Evolutionary conservation across 2,888 invertebrate genomes (phyloP).

Genomic region (Troilus luridus): DNA sequence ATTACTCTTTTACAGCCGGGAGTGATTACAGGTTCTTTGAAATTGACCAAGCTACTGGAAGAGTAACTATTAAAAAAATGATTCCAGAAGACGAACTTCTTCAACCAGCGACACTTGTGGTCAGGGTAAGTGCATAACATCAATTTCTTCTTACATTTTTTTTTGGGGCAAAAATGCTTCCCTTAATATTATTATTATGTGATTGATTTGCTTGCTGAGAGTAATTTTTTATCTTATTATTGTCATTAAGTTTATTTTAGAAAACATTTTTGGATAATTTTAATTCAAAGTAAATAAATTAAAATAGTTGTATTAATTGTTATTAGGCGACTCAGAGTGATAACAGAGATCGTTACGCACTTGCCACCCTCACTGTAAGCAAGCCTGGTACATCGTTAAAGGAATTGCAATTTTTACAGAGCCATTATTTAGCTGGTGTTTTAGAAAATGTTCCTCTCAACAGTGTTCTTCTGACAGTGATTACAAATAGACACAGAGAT

Average conservation of each 20-base stretch:
- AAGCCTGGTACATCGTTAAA: constrained; percentile 73
- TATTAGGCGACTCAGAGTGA: constrained; percentile 82
- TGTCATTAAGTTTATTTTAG: too few relatives aligned
- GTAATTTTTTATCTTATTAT: neutral
- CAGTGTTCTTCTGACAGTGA: constrained; percentile 78
- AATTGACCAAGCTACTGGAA: constrained; percentile 78
- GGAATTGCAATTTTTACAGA: constrained; percentile 79
- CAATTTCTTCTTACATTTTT: too few relatives aligned
- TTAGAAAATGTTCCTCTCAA: constrained; percentile 84
- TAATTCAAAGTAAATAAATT: neutral
- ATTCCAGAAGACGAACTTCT: constrained; percentile 76
- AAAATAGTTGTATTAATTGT: neutral
- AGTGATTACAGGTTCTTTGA: constrained; percentile 77
- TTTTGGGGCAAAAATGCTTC: too few relatives aligned
- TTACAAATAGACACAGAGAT: constrained; percentile 74
- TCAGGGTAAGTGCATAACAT: constrained; percentile 78
- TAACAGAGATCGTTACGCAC: constrained; percentile 89
- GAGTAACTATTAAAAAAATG: constrained; percentile 74
- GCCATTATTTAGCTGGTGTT: constrained; percentile 79
- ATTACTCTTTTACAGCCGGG: constrained; percentile 70
- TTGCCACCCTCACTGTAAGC: constrained; percentile 83
- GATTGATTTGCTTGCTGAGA: constrained; percentile 15
- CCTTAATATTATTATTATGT: neutral
- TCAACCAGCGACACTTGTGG: constrained; percentile 83
- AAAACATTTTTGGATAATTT: neutral